Evolutionary conservation across 2,797 vertebrate species (phyloP).

Genomic region (Thalassophryne amazonica): DNA sequence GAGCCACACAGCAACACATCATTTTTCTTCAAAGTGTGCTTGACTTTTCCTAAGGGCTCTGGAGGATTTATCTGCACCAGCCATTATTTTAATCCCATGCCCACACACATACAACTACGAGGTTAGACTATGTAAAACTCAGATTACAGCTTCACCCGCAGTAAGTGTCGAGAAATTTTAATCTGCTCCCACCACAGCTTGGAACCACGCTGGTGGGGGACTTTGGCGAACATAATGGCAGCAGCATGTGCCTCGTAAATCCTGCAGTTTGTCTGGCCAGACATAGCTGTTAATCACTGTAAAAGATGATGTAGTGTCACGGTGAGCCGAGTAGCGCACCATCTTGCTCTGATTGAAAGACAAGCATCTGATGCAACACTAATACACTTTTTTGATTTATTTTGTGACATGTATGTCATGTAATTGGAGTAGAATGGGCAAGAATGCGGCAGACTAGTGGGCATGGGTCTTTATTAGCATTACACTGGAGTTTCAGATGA

Average conservation of each 20-base stretch:
- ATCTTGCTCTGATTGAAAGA: conserved; percentile 18
- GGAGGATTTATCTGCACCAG: conserved; percentile 48
- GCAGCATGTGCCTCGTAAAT: conserved; percentile 14
- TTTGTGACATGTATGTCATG: no score
- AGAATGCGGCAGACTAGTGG: no score
- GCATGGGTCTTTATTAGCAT: not conserved
- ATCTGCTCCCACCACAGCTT: conserved; percentile 43
- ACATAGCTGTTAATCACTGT: not conserved
- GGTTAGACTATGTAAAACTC: conserved; percentile 59
- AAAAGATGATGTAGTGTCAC: conserved; percentile 1
- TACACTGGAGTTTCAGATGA: not conserved
- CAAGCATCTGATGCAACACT: not conserved
- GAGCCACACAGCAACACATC: not conserved
- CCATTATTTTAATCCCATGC: conserved; percentile 57
- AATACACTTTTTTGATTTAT: not conserved
- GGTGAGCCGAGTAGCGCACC: not conserved
- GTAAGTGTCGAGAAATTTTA: conserved; percentile 47
- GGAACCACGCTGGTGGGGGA: conserved; percentile 4
- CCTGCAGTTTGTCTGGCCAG: conserved; percentile 1
- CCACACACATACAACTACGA: conserved; percentile 41
- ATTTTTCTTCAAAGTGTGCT: not conserved
- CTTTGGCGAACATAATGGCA: conserved; percentile 15
- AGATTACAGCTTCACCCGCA: conserved; percentile 50
- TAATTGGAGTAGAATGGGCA: no score
- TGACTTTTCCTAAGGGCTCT: conserved; percentile 3